Base-by-base conservation (phyloP, 2,113 vertebrate genomes). In the Casuarius casuarius region DNA sequence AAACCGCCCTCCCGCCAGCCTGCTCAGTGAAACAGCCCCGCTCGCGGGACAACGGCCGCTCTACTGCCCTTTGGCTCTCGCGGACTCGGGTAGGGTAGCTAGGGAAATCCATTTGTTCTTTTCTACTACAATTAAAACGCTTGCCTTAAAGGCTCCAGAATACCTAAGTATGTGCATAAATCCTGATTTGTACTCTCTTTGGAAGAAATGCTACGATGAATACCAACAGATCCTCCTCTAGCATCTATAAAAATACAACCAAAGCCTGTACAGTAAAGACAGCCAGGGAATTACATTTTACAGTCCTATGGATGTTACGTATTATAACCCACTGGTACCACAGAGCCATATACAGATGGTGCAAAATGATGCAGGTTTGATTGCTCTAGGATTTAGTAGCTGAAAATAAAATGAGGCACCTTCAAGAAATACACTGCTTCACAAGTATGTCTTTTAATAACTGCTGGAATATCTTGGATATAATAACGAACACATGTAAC, bases 401-500 rank as follows among this genome's bases (percentile, higher is more conserved):
- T 95, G 93, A 95, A 95, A 95, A 94, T 91, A 66, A 67, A 84
- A 56, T 33, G 92, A 84, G 7, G 20, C 35, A 48, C 52, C 49
- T 88, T 90, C 10, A 7, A 94, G 76, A 94, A 92, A 94, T 58
- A 80, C 23, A 59, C 40, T 75, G 38, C 40, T 93, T 73, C 59
- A 76, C 31, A 38, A 66, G n/a, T 28, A 68, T 72, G 59, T 52
- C 71, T 96, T 89, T 71, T 62, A 29, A 35, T 87, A 65, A 28
- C 18, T 87, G 72, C 40, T 87, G 75, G 59, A 83, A 58, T 74
- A 93, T 35, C 35, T 62, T 93, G 63, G 59, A 29, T 88, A 70
- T 92, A 96, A 95, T 88, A 83, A 94, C 66, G 79, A 96, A 94
- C 90, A 94, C 67, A 86, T 71, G 82, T 62, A 96, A 92, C 71